Conservation (phyloP, 2,797 vertebrate genomes). For the Paguma larvata region DNA sequence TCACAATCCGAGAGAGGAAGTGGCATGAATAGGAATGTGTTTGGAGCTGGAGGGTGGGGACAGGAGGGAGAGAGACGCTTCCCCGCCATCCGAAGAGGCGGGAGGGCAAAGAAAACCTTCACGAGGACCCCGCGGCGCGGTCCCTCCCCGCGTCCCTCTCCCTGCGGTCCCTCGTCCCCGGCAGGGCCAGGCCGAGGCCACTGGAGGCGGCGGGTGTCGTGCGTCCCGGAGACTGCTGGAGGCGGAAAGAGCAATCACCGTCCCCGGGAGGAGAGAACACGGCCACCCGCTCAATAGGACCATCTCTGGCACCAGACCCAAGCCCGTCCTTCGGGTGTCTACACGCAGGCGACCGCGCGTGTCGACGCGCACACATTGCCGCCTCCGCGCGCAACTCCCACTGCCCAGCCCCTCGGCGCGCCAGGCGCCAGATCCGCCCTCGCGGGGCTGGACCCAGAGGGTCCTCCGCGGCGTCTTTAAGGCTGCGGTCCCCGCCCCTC, state of each 20-base stretch:
- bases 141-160: not conserved
- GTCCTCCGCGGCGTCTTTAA: constrained; percentile 64
- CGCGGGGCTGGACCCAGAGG: not conserved
- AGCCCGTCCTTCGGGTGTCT: rapidly evolving
- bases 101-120: not conserved
- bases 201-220: not conserved
- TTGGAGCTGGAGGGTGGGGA: constrained; percentile 44
- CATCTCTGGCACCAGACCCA: not conserved
- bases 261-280: not conserved
- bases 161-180: rapidly evolving
- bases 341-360: rapidly evolving
- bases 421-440: not conserved
- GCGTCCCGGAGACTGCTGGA: not conserved
- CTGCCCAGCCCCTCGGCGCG: not conserved
- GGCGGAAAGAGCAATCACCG: not conserved
- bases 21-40: constrained; percentile 40
- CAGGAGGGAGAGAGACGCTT: not conserved
- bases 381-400: not conserved
- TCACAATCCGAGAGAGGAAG: not conserved
- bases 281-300: not conserved
- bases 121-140: not conserved
- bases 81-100: not conserved
- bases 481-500: constrained; percentile 67
- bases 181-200: not conserved
- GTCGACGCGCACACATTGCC: not conserved